Conservation (phyloP, 2,797 vertebrate genomes). For the Chelon labrosus region DNA sequence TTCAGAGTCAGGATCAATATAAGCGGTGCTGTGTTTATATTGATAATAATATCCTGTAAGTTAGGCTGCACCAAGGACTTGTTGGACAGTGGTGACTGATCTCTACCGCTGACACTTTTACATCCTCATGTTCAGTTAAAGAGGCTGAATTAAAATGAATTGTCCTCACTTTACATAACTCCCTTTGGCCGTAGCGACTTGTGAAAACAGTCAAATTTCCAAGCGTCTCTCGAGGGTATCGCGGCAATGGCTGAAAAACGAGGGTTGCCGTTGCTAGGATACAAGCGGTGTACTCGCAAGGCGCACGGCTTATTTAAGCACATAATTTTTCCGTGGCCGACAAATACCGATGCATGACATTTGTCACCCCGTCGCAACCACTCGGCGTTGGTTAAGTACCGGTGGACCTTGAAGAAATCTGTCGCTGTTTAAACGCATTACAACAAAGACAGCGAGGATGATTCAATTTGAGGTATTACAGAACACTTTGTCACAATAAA, state of each 20-base stretch:
- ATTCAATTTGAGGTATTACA: no score
- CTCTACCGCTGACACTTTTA: neutral
- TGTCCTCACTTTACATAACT: no score
- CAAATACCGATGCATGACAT: conserved; percentile 3
- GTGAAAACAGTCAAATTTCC: neutral
- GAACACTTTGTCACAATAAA: no score
- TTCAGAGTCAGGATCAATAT: neutral
- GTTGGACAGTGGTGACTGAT: neutral
- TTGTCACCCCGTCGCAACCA: neutral
- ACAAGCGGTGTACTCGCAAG: neutral
- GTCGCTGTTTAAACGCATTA: neutral
- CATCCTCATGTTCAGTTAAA: neutral
- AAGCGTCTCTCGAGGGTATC: neutral
- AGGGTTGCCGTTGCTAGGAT: conserved; percentile 9
- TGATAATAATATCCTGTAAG: neutral
- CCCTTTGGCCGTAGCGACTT: no score
- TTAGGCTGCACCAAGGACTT: neutral
- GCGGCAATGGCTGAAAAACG: neutral
- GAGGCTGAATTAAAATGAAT: no score
- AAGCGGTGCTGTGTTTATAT: neutral
- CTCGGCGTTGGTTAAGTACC: neutral
- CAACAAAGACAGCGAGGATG: neutral
- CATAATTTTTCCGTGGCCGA: conserved; percentile 7
- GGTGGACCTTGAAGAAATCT: neutral
- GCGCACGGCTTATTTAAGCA: conserved; percentile 1